These are phyloP conservation scores for Myoxocephalus aenaeus DNA, from an alignment of 2,797 vertebrate genomes.

Conservation along the genomic window DNA sequence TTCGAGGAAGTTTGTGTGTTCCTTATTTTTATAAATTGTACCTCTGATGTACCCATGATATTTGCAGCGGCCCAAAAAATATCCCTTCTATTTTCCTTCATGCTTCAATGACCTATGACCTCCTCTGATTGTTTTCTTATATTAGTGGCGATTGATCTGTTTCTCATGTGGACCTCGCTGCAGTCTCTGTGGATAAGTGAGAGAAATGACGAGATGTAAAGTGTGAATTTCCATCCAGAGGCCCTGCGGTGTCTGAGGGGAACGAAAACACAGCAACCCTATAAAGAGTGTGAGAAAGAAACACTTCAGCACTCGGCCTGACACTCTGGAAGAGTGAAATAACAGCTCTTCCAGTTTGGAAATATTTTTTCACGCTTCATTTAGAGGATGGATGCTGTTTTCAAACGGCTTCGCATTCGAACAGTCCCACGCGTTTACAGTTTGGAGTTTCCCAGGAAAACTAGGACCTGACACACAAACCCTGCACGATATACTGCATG, in stretches of 20 bases:
- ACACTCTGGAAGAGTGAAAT: slow-evolving; percentile 29
- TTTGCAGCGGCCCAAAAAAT: neutral
- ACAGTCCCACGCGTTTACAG: slow-evolving; percentile 7
- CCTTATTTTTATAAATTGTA: slow-evolving; percentile 5
- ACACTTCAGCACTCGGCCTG: neutral
- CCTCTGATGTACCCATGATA: neutral
- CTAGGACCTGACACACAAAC: neutral
- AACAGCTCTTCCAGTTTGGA: slow-evolving; percentile 22
- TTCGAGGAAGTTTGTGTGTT: slow-evolving; percentile 16
- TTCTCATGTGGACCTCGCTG: slow-evolving; percentile 11
- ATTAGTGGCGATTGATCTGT: neutral
- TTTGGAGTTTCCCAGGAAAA: slow-evolving; percentile 2
- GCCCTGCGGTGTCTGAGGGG: slow-evolving; percentile 31
- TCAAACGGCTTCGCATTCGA: slow-evolving; percentile 6
- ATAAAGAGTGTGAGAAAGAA: slow-evolving; percentile 35
- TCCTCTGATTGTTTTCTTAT: slow-evolving; percentile 24
- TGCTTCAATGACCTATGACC: slow-evolving; percentile 17
- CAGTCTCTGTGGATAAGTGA: slow-evolving; percentile 19
- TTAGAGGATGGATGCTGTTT: slow-evolving; percentile 55
- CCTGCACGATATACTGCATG: neutral
- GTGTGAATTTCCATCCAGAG: slow-evolving; percentile 37
- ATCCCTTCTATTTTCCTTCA: slow-evolving; percentile 8
- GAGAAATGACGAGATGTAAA: slow-evolving; percentile 31
- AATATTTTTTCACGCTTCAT: slow-evolving; percentile 32
- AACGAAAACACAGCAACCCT: slow-evolving; percentile 44